Evolutionary conservation across 2,113 vertebrate species (phyloP), one percentile per base, ranked within the genome.

Genomic region (Climacteris rufus): DNA sequence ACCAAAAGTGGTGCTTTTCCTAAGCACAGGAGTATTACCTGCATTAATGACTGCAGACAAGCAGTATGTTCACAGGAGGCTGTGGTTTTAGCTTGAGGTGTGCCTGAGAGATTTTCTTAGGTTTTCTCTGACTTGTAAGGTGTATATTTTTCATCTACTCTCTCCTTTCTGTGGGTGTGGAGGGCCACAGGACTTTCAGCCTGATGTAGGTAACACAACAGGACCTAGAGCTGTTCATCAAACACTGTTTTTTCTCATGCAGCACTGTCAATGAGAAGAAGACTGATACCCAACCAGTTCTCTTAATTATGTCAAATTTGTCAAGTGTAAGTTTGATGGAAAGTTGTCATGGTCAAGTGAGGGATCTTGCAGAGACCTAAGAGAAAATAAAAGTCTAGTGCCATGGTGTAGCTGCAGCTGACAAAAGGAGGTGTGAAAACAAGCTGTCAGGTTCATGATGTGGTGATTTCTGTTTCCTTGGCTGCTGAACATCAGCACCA

Each of bases 321-420:
- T 65, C 28, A 39, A 35, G 66, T 4, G 3, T 20, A 15, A n/a
- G 8, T 74, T 42, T 44, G 56, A 25, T 78, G 60, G 47, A 15
- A 78, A 57, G 52, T 25, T 40, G 7, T 47, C 13, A 1, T 3
- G 11, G 27, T 22, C 64, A 53, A 52, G n/a, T 5, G 11, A 70
- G 49, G 25, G 45, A 56, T 66, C 49, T 82, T 90, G 37, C 49
- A 37, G 60, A 68, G 10, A 50, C 11, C 15, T 22, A 18, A 18
- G 47, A 52, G 50, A 15, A 89, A 24, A n/a, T 31, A 16, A 31
- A 54, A 40, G 9, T 6, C 10, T 7, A 6, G 13, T 42, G 15
- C 6, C 1, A 0, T 13, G 15, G 39, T 88, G 1, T 65, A 24
- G 63, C 37, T 86, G 64, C 33, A 28, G 0, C 1, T 80, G 75